These are phyloP conservation scores for Hermaeophaga mercurialis DNA, from an alignment of 2,888 invertebrate species.

Conservation along the genomic window DNA sequence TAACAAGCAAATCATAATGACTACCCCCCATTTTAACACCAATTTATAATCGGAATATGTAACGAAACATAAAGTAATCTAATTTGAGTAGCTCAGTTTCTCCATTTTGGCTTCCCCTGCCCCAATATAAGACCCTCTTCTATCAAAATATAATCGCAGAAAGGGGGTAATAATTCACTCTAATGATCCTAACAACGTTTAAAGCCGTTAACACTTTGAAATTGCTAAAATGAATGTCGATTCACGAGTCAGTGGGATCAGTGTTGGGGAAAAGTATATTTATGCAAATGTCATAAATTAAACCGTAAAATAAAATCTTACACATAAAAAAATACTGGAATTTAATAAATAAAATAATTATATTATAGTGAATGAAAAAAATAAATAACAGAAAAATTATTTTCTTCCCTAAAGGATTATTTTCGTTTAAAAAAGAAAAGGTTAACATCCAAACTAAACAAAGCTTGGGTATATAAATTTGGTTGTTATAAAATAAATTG, in stretches of 20 bases:
- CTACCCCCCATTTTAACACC: constrained; percentile 5
- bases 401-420: background rate
- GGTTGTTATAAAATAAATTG: no score
- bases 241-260: constrained; percentile 27
- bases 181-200: constrained; percentile 42
- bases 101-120: constrained; percentile 32
- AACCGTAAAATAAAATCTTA: no score
- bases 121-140: constrained; percentile 28
- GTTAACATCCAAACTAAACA: background rate
- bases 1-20: constrained; percentile 16
- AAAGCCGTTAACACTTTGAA: constrained; percentile 42
- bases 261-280: background rate
- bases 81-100: constrained; percentile 36
- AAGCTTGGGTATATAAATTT: no score
- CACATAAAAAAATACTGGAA: no score
- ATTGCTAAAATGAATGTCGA: constrained; percentile 40
- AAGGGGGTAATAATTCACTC: constrained; percentile 40
- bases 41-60: constrained; percentile 20
- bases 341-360: no score
- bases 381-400: background rate
- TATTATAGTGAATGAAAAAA: background rate
- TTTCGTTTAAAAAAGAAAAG: background rate
- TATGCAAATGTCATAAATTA: background rate
- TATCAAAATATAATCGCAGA: constrained; percentile 38
- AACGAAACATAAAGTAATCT: constrained; percentile 29